Evolutionary conservation across 1,140 invertebrate genomes (phyloP).

Genomic region (silkworm (Bombyx mori)): ASM3026992v2 NC_085121.1:8950001-8950500

Average conservation of each 20-base stretch:
- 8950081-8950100: slow-evolving; percentile 7
- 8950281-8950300: slow-evolving; percentile 52
- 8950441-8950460: too few relatives aligned
- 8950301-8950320: slow-evolving; percentile 55
- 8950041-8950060: too few relatives aligned
- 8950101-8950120: slow-evolving; percentile 14
- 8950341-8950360: too few relatives aligned
- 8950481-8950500: too few relatives aligned
- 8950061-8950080: not conserved
- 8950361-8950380: too few relatives aligned
- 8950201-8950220: slow-evolving; percentile 49
- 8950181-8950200: slow-evolving; percentile 53
- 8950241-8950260: slow-evolving; percentile 68
- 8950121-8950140: slow-evolving; percentile 52
- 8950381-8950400: too few relatives aligned
- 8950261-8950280: slow-evolving; percentile 60
- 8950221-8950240: slow-evolving; percentile 48
- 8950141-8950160: slow-evolving; percentile 48
- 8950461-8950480: too few relatives aligned
- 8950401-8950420: too few relatives aligned
- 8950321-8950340: too few relatives aligned
- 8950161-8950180: slow-evolving; percentile 35
- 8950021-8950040: too few relatives aligned
- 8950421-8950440: too few relatives aligned
- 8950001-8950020: too few relatives aligned